These are phyloP conservation scores for Aphidius ervi DNA, from an alignment of 1,140 invertebrate species.

Conservation along the genomic window DNA sequence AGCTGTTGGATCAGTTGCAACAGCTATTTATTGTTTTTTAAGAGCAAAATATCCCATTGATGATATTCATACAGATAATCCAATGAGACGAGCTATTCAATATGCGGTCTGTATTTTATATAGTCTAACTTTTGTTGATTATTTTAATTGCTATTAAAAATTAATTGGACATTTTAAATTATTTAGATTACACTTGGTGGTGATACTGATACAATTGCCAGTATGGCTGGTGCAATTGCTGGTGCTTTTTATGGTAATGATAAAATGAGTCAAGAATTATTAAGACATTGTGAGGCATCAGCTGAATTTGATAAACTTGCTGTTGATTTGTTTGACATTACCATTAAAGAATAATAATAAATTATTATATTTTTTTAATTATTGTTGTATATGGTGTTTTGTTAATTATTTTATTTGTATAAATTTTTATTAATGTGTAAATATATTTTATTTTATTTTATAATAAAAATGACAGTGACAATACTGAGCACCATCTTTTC, in stretches of 20 bases:
- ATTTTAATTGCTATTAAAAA: slow-evolving; percentile 5
- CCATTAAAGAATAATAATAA: not conserved
- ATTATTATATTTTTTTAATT: not conserved
- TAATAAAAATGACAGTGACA: not conserved
- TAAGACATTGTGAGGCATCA: slow-evolving; percentile 62
- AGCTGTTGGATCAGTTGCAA: slow-evolving; percentile 70
- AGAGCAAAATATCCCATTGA: slow-evolving; percentile 57
- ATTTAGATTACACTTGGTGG: slow-evolving; percentile 72
- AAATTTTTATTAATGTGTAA: not conserved
- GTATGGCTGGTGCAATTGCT: slow-evolving; percentile 73
- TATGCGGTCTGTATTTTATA: slow-evolving; percentile 40
- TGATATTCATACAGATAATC: slow-evolving; percentile 55
- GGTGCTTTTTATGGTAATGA: slow-evolving; percentile 70
- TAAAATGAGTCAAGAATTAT: slow-evolving; percentile 56
- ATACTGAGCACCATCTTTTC: too few species aligned
- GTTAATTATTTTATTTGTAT: not conserved
- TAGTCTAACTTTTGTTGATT: not conserved
- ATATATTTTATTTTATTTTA: not conserved
- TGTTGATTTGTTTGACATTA: slow-evolving; percentile 48
- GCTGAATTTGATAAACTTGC: slow-evolving; percentile 53
- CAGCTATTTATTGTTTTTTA: slow-evolving; percentile 73
- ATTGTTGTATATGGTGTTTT: not conserved
- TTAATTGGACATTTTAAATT: slow-evolving; percentile 9
- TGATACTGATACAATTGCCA: slow-evolving; percentile 77
- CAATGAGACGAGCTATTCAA: slow-evolving; percentile 62